A percentile compares a stretch with the other conserved stretches of the same genome.
Conservation (phyloP, 2,797 vertebrate species). For the Meda fulgida region DNA sequence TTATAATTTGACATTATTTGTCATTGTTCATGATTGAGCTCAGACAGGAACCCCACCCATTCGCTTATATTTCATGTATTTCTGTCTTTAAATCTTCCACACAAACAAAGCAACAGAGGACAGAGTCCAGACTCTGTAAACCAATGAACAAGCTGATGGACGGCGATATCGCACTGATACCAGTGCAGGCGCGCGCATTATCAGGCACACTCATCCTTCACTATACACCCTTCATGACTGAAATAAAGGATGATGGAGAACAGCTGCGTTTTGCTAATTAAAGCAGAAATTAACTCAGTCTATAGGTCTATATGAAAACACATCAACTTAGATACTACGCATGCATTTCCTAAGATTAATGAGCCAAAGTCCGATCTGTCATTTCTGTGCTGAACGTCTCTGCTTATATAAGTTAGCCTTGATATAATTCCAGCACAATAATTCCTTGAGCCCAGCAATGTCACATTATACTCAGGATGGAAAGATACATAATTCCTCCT, state of each 20-base stretch:
- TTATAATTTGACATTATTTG: neutral
- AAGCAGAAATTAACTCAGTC: slow-evolving; percentile 67
- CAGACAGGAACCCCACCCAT: neutral
- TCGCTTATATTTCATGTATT: neutral
- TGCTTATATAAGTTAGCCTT: slow-evolving; percentile 66
- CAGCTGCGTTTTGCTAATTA: slow-evolving; percentile 44
- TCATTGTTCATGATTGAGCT: neutral
- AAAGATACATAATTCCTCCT: slow-evolving; percentile 64
- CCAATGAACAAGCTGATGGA: slow-evolving; percentile 63
- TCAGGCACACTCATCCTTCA: neutral
- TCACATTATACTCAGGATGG: slow-evolving; percentile 62
- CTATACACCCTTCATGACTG: slow-evolving; percentile 9
- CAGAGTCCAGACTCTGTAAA: slow-evolving; percentile 4
- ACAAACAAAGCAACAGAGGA: slow-evolving; percentile 19
- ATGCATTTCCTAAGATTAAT: slow-evolving; percentile 73
- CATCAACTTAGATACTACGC: slow-evolving; percentile 33
- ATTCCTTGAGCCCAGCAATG: slow-evolving; percentile 63
- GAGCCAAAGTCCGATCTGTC: slow-evolving; percentile 74
- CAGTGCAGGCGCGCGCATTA: slow-evolving; percentile 53
- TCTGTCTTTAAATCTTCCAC: neutral
- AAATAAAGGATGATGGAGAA: slow-evolving; percentile 15
- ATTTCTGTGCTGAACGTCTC: slow-evolving; percentile 68
- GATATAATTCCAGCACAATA: slow-evolving; percentile 68
- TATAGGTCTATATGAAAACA: slow-evolving; percentile 30
- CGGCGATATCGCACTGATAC: slow-evolving; percentile 62